Percentiles rank a stretch among this genome's conserved stretches.
These are phyloP conservation scores for Chrysocyon brachyurus DNA, from an alignment of 2,797 vertebrate genomes.

Conservation along the genomic window DNA sequence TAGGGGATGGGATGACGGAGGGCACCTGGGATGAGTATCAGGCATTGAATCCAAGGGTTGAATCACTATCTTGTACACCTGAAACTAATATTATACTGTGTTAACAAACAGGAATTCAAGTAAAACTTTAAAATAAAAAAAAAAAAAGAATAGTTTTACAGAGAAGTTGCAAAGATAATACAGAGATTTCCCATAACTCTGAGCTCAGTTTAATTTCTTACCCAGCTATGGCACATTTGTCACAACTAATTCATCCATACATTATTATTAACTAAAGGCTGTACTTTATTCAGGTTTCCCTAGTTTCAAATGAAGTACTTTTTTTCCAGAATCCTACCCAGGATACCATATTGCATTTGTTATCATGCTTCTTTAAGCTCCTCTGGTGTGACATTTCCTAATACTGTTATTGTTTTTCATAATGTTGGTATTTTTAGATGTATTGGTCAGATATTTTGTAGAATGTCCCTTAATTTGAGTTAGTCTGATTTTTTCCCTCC, in stretches of 20 bases:
- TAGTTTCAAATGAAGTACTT: not conserved
- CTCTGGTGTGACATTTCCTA: not conserved
- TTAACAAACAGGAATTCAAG: too few relatives aligned
- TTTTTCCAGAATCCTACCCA: not conserved
- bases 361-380: not conserved
- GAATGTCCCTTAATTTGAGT: not conserved
- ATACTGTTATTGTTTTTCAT: not conserved
- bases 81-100: too few relatives aligned
- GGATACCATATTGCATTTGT: not conserved
- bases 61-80: too few relatives aligned
- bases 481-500: not conserved
- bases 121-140: too few relatives aligned
- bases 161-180: not conserved
- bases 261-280: not conserved
- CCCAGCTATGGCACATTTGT: not conserved
- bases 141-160: not conserved
- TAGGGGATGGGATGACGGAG: too few relatives aligned
- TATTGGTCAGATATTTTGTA: not conserved
- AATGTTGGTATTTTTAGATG: not conserved
- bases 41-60: too few relatives aligned
- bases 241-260: not conserved
- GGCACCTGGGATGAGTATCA: too few relatives aligned
- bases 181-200: not conserved
- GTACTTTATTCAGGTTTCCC: not conserved
- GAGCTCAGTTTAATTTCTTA: conserved; percentile 2